Evolutionary conservation across 2,888 invertebrate species (phyloP).

Genomic region (Metacarcinus magister): DNA sequence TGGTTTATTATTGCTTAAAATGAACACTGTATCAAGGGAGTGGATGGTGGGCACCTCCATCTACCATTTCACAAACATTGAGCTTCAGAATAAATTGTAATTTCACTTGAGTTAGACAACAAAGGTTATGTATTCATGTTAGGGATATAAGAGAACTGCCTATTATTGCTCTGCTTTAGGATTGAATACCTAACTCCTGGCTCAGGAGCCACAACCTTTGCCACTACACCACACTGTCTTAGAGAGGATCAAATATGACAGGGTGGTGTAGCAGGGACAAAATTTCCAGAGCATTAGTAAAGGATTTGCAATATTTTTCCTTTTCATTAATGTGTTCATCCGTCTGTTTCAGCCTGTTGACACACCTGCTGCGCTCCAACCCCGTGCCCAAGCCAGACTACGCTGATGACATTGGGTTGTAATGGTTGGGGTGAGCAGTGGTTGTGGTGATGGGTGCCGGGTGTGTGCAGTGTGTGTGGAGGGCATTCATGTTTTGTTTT

Average conservation of each 20-base stretch:
- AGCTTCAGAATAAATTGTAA: not conserved
- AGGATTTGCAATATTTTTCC: too few relatives aligned
- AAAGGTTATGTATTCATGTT: not conserved
- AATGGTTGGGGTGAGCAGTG: not conserved
- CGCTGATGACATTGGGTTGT: constrained; percentile 80
- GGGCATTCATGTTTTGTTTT: not conserved
- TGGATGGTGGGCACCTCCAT: too few relatives aligned
- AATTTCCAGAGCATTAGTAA: too few relatives aligned
- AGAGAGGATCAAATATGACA: too few relatives aligned
- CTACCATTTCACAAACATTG: not conserved
- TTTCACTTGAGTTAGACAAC: not conserved
- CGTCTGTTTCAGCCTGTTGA: constrained; percentile 76
- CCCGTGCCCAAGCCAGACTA: constrained; percentile 79
- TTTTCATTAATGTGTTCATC: not conserved
- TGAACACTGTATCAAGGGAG: too few relatives aligned
- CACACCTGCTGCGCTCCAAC: constrained; percentile 81
- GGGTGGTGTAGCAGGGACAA: too few relatives aligned
- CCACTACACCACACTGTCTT: too few relatives aligned
- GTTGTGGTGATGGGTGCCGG: not conserved
- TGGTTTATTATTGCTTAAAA: too few relatives aligned
- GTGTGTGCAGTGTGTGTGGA: not conserved
- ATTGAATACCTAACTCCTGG: too few relatives aligned
- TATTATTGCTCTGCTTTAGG: too few relatives aligned
- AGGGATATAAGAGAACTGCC: not conserved
- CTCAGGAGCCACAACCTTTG: too few relatives aligned